These are phyloP conservation scores for Semnornis frantzii DNA, from an alignment of 2,113 vertebrate species.

Conservation along the genomic window DNA sequence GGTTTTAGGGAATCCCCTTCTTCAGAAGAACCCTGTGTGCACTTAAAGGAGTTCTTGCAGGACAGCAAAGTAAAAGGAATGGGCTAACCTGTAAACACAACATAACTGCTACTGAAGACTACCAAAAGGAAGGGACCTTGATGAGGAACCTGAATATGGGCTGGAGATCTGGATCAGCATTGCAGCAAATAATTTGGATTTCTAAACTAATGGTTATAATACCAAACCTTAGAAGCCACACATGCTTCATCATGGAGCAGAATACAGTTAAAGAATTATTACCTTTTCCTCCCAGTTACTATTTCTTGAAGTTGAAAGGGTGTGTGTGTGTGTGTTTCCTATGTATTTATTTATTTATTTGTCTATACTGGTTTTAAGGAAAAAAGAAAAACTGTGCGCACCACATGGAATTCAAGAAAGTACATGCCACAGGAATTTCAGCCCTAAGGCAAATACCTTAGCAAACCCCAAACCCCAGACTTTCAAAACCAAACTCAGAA, in stretches of 20 bases:
- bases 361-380: not conserved
- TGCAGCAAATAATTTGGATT: not conserved
- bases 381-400: not conserved
- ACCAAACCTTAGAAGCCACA: not conserved
- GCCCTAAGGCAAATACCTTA: constrained; percentile 59
- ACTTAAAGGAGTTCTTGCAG: not conserved
- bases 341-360: too few relatives aligned
- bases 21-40: not conserved
- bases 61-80: not conserved
- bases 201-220: not conserved
- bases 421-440: constrained; percentile 69
- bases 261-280: not conserved
- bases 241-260: not conserved
- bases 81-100: not conserved
- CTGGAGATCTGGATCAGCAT: not conserved
- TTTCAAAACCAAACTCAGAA: constrained; percentile 42
- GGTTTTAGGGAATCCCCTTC: not conserved
- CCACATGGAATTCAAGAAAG: constrained; percentile 62
- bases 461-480: constrained; percentile 49
- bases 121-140: not conserved
- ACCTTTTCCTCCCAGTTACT: not conserved
- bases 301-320: not conserved
- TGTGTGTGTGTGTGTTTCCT: too few relatives aligned
- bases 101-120: not conserved
- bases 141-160: not conserved